phyloP scores from a whole-genome alignment of 2,888 invertebrate genomes.

The Lycocerus yunnanus region DNA sequence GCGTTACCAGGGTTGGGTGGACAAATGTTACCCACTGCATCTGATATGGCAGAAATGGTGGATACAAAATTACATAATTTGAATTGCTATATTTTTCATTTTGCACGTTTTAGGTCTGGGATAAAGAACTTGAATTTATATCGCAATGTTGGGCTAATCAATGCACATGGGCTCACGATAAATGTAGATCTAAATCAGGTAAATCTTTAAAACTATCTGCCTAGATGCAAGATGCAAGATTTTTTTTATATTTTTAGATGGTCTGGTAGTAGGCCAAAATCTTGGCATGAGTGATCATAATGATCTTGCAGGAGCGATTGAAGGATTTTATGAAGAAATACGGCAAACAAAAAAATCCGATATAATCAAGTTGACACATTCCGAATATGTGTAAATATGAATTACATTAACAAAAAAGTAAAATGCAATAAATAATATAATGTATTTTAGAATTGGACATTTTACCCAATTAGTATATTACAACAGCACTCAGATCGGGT shows the following conservation, averaged over 20 bases:
- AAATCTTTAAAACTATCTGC: no score
- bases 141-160: not conserved
- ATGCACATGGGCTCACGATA: not conserved
- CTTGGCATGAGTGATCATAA: not conserved
- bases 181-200: not conserved
- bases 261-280: not conserved
- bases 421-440: not conserved
- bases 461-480: not conserved
- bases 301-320: not conserved
- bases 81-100: not conserved
- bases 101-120: not conserved
- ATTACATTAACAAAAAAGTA: not conserved
- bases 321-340: not conserved
- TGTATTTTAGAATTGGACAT: not conserved
- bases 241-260: not conserved
- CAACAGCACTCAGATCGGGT: not conserved
- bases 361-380: not conserved
- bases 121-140: not conserved
- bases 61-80: not conserved
- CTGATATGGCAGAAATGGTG: not conserved
- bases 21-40: not conserved
- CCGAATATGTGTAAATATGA: not conserved
- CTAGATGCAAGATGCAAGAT: no score
- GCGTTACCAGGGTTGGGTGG: not conserved
- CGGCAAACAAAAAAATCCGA: not conserved